Evolutionary conservation across 1,140 invertebrate species (phyloP).

Genomic region (Atopsyche davidsoni): DNA sequence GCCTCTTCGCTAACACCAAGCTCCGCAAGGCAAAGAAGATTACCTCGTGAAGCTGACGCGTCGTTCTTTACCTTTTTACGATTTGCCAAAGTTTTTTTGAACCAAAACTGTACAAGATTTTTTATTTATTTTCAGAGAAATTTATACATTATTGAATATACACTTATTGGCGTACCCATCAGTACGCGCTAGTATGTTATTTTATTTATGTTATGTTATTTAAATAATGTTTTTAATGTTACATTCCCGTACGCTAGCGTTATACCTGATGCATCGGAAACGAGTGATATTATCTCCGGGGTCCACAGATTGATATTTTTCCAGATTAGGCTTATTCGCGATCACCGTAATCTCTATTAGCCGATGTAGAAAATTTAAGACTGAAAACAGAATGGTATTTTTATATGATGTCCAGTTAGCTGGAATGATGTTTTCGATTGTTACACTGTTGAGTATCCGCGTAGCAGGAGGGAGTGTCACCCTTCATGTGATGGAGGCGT

Average conservation of each 20-base stretch:
- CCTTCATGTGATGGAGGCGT: no score
- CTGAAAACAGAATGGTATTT: constrained; percentile 27
- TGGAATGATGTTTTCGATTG: constrained; percentile 3
- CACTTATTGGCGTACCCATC: constrained; percentile 1
- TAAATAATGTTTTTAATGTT: constrained; percentile 10
- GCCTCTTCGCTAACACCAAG: constrained; percentile 44
- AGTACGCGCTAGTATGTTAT: constrained; percentile 1
- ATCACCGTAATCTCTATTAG: constrained; percentile 28
- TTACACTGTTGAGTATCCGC: neutral
- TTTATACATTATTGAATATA: constrained; percentile 22
- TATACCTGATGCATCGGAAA: constrained; percentile 13
- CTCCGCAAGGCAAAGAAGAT: constrained; percentile 42
- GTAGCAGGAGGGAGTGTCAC: no score
- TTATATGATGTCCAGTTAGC: constrained; percentile 11
- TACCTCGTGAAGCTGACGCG: constrained; percentile 7
- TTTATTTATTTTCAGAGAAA: constrained; percentile 30
- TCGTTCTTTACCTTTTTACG: constrained; percentile 13
- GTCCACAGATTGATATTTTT: constrained; percentile 17
- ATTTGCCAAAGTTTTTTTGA: constrained; percentile 31
- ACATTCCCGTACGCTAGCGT: constrained; percentile 18
- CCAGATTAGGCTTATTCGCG: constrained; percentile 16
- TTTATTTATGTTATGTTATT: constrained; percentile 16
- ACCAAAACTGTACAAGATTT: constrained; percentile 29
- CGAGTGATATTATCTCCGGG: constrained; percentile 26
- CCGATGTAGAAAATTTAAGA: constrained; percentile 27